Base-by-base conservation (phyloP, 2,888 invertebrate genomes). In the Hylaea fasciaria region DNA sequence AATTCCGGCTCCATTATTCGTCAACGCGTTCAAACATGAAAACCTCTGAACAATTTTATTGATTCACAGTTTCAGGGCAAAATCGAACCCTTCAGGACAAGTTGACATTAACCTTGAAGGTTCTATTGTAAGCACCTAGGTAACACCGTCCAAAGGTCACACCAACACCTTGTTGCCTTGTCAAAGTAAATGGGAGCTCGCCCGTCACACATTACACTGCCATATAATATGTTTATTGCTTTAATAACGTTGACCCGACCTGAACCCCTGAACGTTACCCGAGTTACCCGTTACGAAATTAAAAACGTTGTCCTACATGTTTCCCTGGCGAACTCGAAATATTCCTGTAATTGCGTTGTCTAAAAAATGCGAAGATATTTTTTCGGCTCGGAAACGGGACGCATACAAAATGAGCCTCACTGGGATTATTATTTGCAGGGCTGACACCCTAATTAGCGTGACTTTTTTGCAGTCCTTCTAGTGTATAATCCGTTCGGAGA, bases 371-470 rank as follows among this genome's bases (percentile, higher is more conserved):
- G 72, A 78, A 83, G 82, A 87, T 85, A 86, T 82, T 78, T 86
- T 86, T 86, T 84, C 82, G 83, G 81, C 78, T 72, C 78, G 75
- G 76, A 76, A 76, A 76, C 75, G 76, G 80, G 76, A 80, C 83
- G 87, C 87, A 89, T 90, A 87, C 85, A 73, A 85, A 89, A 89
- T 89, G 85, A 87, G 83, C 74, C 80, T 76, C 80, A 76, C 74
- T 75, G 82, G 85, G 84, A 86, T 88, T 87, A 89, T 87, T 90
- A 88, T 89, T 89, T 88, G 86, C 87, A 80, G 78, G 83, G 82
- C 83, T 82, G 88, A 89, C 89, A 85, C 87, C 86, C 87, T 89
- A 89, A 90, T 89, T 89, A 89, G 85, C 82, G 86, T 80, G 85
- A 81, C 80, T 86, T 85, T 83, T 83, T 83, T 85, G 82, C 51